A percentile compares a stretch with the other conserved stretches of the same genome.
Conservation (phyloP, 2,888 invertebrate species). For the Lithophane ornitopus region DNA sequence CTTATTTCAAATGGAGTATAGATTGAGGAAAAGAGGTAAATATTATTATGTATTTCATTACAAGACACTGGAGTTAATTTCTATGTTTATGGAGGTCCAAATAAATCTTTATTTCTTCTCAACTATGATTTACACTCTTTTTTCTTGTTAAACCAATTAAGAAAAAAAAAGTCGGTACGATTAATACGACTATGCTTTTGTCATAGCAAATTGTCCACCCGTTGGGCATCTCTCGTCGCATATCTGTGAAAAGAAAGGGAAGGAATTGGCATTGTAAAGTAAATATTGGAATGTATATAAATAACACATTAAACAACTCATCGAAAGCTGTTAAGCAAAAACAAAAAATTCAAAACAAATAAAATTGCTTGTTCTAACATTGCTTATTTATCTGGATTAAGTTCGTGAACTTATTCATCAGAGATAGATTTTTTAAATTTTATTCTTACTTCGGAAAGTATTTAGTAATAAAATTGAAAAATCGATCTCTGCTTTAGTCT, state of each 20-base stretch:
- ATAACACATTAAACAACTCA: neutral
- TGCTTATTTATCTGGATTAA: no score
- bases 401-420: no score
- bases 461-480: neutral
- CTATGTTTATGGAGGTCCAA: neutral
- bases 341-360: no score
- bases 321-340: no score
- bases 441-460: no score
- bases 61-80: neutral
- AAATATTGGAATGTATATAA: neutral
- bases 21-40: neutral
- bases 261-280: neutral
- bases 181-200: neutral
- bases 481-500: neutral
- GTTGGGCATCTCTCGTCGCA: neutral
- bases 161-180: neutral
- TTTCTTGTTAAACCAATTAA: neutral
- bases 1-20: no score
- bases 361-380: no score
- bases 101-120: no score
- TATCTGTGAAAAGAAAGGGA: constrained; percentile 22
- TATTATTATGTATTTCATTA: neutral
- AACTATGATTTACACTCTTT: no score
- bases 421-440: no score
- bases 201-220: neutral